A percentile compares a stretch with the other conserved stretches of the same genome.
Evolutionary conservation across 2,113 vertebrate genomes (phyloP).

Genomic region (Petrocephalus microphthalmus): DNA sequence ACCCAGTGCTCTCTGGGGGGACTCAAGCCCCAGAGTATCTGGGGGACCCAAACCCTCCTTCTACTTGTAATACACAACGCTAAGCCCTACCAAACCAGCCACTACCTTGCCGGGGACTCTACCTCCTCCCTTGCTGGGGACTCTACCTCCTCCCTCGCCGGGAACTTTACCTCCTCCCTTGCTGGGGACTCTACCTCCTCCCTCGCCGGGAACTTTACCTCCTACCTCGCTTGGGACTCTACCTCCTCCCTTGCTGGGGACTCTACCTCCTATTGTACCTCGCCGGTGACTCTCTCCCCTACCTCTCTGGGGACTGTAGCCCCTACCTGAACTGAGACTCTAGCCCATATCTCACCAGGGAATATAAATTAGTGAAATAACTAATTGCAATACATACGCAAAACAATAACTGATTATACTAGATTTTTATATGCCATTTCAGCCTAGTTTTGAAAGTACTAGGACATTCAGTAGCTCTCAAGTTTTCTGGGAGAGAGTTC

Average conservation of each 20-base stretch:
- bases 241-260: not conserved
- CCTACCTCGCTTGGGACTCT: not conserved
- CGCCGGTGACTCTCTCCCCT: accelerated
- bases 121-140: not conserved
- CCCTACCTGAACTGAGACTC: not conserved
- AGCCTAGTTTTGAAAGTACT: too few species aligned
- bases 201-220: not conserved
- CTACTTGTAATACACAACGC: too few species aligned
- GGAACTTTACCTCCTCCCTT: not conserved
- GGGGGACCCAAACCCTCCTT: too few species aligned
- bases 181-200: too few species aligned
- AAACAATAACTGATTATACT: too few species aligned
- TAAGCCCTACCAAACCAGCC: too few species aligned
- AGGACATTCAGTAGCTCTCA: too few species aligned
- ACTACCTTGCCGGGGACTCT: not conserved
- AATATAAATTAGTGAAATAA: too few species aligned
- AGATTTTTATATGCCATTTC: too few species aligned
- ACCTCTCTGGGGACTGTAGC: not conserved
- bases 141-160: not conserved
- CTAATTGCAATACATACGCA: too few species aligned
- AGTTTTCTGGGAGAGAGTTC: not conserved
- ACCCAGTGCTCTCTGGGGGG: too few species aligned
- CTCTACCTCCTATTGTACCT: not conserved
- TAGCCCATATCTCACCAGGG: not conserved
- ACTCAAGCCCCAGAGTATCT: too few species aligned